Percentiles rank a stretch among this genome's conserved stretches.
These are phyloP conservation scores for Tarsius wallacei DNA, from an alignment of 2,797 vertebrate genomes.

Conservation along the genomic window DNA sequence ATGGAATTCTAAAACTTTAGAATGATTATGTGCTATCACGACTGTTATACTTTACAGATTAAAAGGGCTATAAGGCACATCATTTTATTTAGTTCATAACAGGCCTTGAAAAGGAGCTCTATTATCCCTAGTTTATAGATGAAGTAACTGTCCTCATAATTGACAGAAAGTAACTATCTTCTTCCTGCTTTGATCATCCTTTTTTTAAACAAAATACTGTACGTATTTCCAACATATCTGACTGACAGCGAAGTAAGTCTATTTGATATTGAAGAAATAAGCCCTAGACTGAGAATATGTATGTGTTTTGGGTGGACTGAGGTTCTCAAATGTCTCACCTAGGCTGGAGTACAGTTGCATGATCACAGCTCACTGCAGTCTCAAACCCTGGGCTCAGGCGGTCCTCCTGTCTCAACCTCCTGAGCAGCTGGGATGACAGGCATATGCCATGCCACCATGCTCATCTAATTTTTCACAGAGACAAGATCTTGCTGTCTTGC, in stretches of 20 bases:
- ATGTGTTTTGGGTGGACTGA: too few relatives aligned
- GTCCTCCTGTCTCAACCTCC: too few relatives aligned
- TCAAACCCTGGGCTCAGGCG: too few relatives aligned
- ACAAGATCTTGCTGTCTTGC: too few relatives aligned
- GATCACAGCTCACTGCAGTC: too few relatives aligned
- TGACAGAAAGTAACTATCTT: not conserved
- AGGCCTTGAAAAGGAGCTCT: not conserved
- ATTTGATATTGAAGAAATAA: not conserved
- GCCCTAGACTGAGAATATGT: not conserved
- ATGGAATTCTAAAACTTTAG: constrained; percentile 59
- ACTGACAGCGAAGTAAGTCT: not conserved
- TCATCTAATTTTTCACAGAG: too few relatives aligned
- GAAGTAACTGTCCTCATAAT: not conserved
- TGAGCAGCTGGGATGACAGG: too few relatives aligned
- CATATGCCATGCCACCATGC: too few relatives aligned
- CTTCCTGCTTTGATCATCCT: not conserved
- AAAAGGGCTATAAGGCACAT: not conserved
- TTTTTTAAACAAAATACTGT: not conserved
- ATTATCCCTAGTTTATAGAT: not conserved
- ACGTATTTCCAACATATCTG: constrained; percentile 25
- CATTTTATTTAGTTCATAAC: constrained; percentile 21
- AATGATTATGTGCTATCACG: constrained; percentile 31
- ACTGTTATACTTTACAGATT: not conserved
- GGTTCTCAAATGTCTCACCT: too few relatives aligned
- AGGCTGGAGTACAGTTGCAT: too few relatives aligned